Conservation (phyloP, 23 tunicate genomes). For the Oikopleura vanhoeffeni region DNA sequence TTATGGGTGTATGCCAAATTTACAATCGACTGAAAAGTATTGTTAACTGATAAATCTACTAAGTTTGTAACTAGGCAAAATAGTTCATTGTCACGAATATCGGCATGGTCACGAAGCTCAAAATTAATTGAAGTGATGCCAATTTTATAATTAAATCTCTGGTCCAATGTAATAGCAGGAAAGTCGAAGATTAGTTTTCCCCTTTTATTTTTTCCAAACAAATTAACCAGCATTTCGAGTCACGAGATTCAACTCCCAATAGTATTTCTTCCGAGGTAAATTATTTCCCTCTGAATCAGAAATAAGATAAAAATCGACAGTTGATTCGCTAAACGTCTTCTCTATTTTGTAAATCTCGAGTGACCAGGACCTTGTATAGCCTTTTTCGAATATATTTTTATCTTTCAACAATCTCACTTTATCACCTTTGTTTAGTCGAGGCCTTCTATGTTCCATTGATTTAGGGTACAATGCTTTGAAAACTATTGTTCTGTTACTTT, state of each 20-base stretch:
- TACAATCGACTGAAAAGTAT: not conserved
- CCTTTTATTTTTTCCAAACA: not conserved
- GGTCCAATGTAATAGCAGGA: not conserved
- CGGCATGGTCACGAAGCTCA: not conserved
- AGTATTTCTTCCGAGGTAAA: not conserved
- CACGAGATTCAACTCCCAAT: not conserved
- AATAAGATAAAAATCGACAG: not conserved
- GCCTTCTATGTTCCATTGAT: not conserved
- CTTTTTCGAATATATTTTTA: not conserved
- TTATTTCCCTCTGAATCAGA: not conserved
- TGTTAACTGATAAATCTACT: not conserved
- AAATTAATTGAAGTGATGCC: not conserved
- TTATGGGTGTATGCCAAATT: not conserved
- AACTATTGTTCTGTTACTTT: not conserved
- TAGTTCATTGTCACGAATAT: not conserved
- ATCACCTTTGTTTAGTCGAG: not conserved
- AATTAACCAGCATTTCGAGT: not conserved
- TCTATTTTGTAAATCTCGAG: not conserved
- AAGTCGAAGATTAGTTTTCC: not conserved
- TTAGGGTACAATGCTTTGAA: not conserved
- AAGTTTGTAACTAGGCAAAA: not conserved
- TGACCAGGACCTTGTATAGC: not conserved
- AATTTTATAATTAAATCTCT: not conserved
- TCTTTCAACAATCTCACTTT: not conserved
- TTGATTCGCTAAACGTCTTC: not conserved